These are phyloP conservation scores for Malacoctenus gilli DNA, from an alignment of 2,797 vertebrate species.

Conservation along the genomic window DNA sequence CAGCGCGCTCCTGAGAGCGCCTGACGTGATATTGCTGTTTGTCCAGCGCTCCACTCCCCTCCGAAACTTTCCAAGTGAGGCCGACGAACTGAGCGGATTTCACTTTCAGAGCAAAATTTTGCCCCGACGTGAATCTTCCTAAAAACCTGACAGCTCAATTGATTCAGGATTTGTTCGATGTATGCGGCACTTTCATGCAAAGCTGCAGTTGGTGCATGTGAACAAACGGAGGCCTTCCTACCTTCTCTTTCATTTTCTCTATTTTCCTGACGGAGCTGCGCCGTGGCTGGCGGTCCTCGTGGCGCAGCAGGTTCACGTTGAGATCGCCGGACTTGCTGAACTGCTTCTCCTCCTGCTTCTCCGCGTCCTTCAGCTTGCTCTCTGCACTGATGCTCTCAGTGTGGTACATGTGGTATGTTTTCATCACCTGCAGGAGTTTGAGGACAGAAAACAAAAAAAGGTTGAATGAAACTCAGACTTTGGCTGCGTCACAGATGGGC, in stretches of 20 bases:
- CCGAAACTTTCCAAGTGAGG: slow-evolving; percentile 8
- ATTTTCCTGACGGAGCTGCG: slow-evolving; percentile 93
- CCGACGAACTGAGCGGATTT: slow-evolving; percentile 1
- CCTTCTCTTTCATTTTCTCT: slow-evolving; percentile 98
- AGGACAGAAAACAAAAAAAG: not conserved
- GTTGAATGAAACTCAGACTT: no score
- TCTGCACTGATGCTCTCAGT: slow-evolving; percentile 97
- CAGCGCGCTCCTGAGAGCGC: slow-evolving; percentile 17
- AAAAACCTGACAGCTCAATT: slow-evolving; percentile 13
- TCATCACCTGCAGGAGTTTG: slow-evolving; percentile 91
- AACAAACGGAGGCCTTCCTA: slow-evolving; percentile 20
- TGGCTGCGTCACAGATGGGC: no score
- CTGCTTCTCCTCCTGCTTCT: slow-evolving; percentile 99
- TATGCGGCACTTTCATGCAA: slow-evolving; percentile 9
- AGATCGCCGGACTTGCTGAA: slow-evolving; percentile 95
- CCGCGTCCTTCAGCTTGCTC: slow-evolving; percentile 97
- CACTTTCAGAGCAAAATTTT: slow-evolving; percentile 13
- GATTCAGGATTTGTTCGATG: slow-evolving; percentile 6
- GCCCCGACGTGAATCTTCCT: not conserved
- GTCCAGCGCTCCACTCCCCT: not conserved
- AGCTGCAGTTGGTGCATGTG: not conserved
- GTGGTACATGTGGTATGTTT: slow-evolving; percentile 99
- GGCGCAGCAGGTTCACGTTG: slow-evolving; percentile 92
- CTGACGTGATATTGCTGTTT: slow-evolving; percentile 21
- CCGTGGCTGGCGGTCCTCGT: slow-evolving; percentile 91